Conservation (phyloP, 1,140 invertebrate species). For the Ceratitis capitata region DNA sequence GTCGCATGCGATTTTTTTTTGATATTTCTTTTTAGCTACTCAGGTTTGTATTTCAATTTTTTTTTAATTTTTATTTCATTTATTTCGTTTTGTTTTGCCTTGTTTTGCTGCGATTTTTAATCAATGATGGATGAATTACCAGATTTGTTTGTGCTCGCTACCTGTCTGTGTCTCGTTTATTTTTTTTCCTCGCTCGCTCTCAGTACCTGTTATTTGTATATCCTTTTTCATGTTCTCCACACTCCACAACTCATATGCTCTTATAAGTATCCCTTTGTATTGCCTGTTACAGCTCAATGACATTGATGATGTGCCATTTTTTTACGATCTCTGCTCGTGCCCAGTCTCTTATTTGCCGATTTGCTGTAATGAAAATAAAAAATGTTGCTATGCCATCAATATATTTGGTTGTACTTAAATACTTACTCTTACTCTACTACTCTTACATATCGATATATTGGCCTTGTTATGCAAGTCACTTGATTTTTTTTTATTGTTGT, state of each 20-base stretch:
- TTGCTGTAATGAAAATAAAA: not conserved
- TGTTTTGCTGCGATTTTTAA: constrained; percentile 16
- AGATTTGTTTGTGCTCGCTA: not conserved
- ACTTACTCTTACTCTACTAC: too few species aligned
- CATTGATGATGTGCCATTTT: constrained; percentile 31
- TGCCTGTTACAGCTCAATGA: constrained; percentile 3
- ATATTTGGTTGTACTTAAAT: not conserved
- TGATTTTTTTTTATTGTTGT: not conserved
- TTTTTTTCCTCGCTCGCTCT: not conserved
- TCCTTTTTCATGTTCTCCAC: not conserved
- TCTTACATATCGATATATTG: too few species aligned
- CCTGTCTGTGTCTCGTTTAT: not conserved
- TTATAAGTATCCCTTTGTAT: not conserved
- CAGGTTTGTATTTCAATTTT: not conserved
- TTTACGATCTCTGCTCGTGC: not conserved
- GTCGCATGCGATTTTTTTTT: not conserved
- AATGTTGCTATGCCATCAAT: not conserved
- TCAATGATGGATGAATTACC: constrained; percentile 31
- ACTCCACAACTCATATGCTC: not conserved
- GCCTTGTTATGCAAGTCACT: not conserved
- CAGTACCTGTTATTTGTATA: not conserved
- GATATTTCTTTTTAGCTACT: not conserved
- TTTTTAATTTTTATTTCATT: not conserved
- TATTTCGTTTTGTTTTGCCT: not conserved
- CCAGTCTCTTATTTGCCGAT: constrained; percentile 18